Evolutionary conservation across 2,888 invertebrate genomes (phyloP).

Genomic region (Allolobophora icterica): DNA sequence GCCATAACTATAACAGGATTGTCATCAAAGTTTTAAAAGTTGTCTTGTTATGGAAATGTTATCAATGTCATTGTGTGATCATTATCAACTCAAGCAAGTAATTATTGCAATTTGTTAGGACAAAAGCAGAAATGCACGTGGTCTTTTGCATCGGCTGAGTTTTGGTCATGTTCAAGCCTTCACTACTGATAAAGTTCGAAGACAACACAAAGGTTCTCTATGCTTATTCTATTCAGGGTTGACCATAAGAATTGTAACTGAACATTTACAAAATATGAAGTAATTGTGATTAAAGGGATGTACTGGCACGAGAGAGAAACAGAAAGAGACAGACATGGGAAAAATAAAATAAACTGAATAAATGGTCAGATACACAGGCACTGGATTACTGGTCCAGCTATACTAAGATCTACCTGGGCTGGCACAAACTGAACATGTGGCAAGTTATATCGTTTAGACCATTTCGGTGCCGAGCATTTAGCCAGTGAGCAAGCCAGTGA

Average conservation of each 20-base stretch:
- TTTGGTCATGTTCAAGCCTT: constrained; percentile 22
- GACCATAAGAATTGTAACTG: background rate
- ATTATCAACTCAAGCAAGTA: background rate
- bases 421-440: no score
- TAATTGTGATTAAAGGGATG: background rate
- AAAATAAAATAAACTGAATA: background rate
- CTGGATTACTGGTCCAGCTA: background rate
- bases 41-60: background rate
- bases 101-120: background rate
- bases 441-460: background rate
- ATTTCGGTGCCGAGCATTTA: background rate
- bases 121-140: background rate
- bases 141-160: constrained; percentile 24
- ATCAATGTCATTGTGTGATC: no score
- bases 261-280: background rate
- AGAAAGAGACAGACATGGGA: background rate
- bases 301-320: background rate
- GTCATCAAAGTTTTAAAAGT: background rate
- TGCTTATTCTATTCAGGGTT: background rate
- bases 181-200: constrained; percentile 6
- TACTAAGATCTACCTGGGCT: no score
- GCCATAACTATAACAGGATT: background rate
- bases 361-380: background rate
- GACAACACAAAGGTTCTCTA: constrained; percentile 9
- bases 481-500: background rate